Evolutionary conservation across 1,140 invertebrate species (phyloP), one percentile per base, ranked within the genome.

Genomic region (Pseudomyrmex pallidus): DNA sequence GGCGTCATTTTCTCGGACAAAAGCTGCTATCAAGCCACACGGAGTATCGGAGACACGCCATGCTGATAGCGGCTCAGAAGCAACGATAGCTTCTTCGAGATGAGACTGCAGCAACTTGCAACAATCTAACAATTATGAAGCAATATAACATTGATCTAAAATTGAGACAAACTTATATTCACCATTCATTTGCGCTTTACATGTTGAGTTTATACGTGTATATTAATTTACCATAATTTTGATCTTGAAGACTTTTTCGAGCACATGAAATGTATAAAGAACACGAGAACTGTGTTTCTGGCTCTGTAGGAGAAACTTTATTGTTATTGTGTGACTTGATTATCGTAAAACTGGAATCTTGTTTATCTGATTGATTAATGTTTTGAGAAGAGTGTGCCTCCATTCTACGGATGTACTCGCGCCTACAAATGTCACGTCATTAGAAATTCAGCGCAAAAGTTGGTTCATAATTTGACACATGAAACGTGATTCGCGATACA

Each of bases 31-130:
- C 1, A 94, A 67, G 0, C 94, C 94, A 82, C 94, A 94, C 0
- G 91, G 90, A 12, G 94, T 95, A 66, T 94, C 92, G 5, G 91
- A 91, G 2, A 94, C 91, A 17, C 90, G 91, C 93, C 94, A 94
- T 0, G 85, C 80, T 0, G 88, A 92, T 0, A 83, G n/a, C 0
- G 93, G 94, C 0, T 92, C 88, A 1, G 89, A 85, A 0, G 80
- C 84, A 0, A 84, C 82, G 5, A 95, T 94, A 8, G 92, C 92
- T 9, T 93, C 91, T 70, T 94, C 93, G 15, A 95, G 86, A 59
- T 78, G 90, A 7, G 82, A 67, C 13, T 88, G 87, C 25, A 92
- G 83, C 20, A 94, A 15, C 10, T 91, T 89, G 12, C 63, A 84
- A 35, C 35, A 35, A 83, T 52, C 88, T 90, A 20, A 2, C 12